Base-by-base conservation (phyloP, 2,888 invertebrate species). In the Hoplodrina blanda region DNA sequence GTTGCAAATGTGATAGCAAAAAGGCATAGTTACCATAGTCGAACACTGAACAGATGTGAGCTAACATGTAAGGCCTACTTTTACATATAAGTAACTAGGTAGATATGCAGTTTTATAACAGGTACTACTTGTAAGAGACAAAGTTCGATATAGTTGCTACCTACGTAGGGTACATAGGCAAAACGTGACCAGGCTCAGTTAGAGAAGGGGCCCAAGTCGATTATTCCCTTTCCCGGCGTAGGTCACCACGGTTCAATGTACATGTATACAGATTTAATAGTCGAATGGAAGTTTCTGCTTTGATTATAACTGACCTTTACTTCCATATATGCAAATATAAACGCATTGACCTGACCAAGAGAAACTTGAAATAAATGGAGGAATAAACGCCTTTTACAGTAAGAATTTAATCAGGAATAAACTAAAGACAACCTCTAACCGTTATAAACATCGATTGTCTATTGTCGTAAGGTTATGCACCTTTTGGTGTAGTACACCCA, bases 201-300 rank as follows among this genome's bases (percentile, higher is more conserved):
- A 52, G 77, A 81, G 79, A 82, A 81, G 82, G 77, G 77, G 62
- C 79, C 54, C 19, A 30, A 76, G 73, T 66, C 65, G 75, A 82
- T 81, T 76, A 84, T 82, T 81, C 64, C 80, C 81, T 82, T 84
- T 82, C 80, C 55, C 78, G 73, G 64, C 81, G 50, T 41, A 77
- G 81, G 76, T 83, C 84, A 80, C 20, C 62, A 46, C 46, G 60
- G 78, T 81, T 78, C 79, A 81, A 72, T 56, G 61, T 66, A 73
- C 65, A 76, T 66, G 59, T 53, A 68, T 57, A 71, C 52, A 57
- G 57, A 75, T 68, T 68, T 59, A 63, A 71, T 44, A 67, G 63
- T 52, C 63, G 53, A 76, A 73, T 76, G 76, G 72, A 70, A 77
- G 66, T 68, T 73, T 63, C 70, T 76, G 69, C 73, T 73, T 78